A percentile compares a stretch with the other conserved stretches of the same genome.
These are phyloP conservation scores for Philhelius pedissequus DNA, from an alignment of 2,888 invertebrate species.

Conservation along the genomic window DNA sequence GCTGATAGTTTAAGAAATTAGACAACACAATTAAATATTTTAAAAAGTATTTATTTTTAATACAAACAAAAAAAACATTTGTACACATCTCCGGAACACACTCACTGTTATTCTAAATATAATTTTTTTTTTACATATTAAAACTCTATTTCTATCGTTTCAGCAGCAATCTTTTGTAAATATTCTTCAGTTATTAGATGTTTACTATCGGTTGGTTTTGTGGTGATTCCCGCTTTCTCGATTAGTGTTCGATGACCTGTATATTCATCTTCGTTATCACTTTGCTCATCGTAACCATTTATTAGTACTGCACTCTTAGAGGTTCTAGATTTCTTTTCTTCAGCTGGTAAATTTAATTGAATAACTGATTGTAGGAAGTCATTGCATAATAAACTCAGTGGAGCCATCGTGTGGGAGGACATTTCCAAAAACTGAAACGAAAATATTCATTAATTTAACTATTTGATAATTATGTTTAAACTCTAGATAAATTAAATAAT, in stretches of 20 bases:
- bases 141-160: constrained; percentile 71
- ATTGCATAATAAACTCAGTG: constrained; percentile 75
- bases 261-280: constrained; percentile 18
- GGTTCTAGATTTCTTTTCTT: not conserved
- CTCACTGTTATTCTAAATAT: not conserved
- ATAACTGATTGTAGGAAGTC: constrained; percentile 75
- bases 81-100: not conserved
- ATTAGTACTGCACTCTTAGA: not conserved
- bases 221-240: not conserved
- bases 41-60: constrained; percentile 20
- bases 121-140: constrained; percentile 52
- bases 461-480: not conserved
- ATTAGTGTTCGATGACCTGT: not conserved
- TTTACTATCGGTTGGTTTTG: not conserved
- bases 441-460: not conserved
- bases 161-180: constrained; percentile 70
- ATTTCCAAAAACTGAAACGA: constrained; percentile 76
- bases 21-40: not conserved
- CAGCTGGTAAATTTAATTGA: constrained; percentile 51
- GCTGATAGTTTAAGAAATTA: not conserved
- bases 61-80: constrained; percentile 21
- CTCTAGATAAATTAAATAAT: not conserved
- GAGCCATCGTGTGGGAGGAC: constrained; percentile 78
- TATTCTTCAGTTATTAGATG: constrained; percentile 63
- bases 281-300: not conserved